Percentiles rank a stretch among this genome's conserved stretches.
These are phyloP conservation scores for Potamarius usumacintae DNA, from an alignment of 2,113 vertebrate genomes.

Conservation along the genomic window DNA sequence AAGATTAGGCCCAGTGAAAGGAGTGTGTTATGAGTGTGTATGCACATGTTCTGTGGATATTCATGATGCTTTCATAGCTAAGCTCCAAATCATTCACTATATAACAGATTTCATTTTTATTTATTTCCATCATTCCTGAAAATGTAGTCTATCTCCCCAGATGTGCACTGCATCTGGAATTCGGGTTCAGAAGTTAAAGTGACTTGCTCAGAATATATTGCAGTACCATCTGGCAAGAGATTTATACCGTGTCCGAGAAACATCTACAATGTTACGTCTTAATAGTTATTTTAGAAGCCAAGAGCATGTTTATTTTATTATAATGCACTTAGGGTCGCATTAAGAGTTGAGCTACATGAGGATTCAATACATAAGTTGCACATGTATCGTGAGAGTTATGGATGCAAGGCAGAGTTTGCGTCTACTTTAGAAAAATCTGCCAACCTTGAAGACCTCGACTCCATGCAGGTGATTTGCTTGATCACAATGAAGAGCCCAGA, in stretches of 20 bases:
- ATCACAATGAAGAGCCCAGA: neutral
- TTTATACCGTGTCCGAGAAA: neutral
- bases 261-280: neutral
- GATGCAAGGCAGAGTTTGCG: neutral
- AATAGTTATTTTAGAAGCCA: neutral
- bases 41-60: neutral
- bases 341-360: neutral
- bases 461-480: neutral
- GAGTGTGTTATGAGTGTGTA: neutral
- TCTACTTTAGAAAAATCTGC: neutral
- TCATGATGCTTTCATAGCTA: neutral
- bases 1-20: conserved; percentile 33
- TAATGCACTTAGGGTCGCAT: neutral
- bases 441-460: neutral
- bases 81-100: neutral
- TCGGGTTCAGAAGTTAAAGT: neutral
- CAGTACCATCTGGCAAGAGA: neutral
- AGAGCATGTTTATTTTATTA: neutral
- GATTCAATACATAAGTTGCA: neutral
- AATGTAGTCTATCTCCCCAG: neutral
- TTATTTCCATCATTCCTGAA: neutral
- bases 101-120: conserved; percentile 4
- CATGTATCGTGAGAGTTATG: neutral
- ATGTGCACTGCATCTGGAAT: neutral
- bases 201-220: neutral